These are phyloP conservation scores for Zosterops pallidus DNA, from an alignment of 2,113 vertebrate genomes.

Conservation along the genomic window DNA sequence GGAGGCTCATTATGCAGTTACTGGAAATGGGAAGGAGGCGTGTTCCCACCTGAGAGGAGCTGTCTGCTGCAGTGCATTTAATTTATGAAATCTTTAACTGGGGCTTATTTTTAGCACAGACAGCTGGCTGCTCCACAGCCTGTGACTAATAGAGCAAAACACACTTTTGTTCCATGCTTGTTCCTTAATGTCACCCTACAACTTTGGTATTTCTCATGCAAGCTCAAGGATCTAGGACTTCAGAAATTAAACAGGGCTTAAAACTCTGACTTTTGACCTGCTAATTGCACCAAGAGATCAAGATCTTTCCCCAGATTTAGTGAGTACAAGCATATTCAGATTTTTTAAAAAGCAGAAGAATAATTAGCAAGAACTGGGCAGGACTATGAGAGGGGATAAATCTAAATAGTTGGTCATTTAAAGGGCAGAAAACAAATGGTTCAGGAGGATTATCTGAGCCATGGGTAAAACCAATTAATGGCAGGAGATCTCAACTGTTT, in stretches of 20 bases:
- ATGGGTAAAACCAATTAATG: neutral
- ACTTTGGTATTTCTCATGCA: constrained; percentile 54
- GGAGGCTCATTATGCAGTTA: neutral
- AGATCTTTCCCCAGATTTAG: neutral
- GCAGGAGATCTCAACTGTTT: neutral
- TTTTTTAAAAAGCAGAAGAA: neutral
- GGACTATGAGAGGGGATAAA: neutral
- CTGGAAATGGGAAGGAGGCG: constrained; percentile 51
- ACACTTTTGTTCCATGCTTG: constrained; percentile 59
- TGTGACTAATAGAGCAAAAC: constrained; percentile 73
- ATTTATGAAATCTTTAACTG: constrained; percentile 59
- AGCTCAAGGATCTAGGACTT: constrained; percentile 7
- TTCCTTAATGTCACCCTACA: constrained; percentile 60
- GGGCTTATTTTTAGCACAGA: constrained; percentile 73
- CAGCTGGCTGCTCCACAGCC: constrained; percentile 72
- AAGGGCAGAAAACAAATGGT: neutral
- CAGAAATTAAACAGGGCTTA: neutral
- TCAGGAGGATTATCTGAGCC: neutral
- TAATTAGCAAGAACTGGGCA: neutral
- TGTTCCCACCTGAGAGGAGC: constrained; percentile 66
- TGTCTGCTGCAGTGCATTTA: constrained; percentile 65
- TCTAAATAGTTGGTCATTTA: neutral
- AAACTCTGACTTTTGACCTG: constrained; percentile 15
- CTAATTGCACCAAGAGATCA: neutral
- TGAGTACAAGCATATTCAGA: neutral